Conservation (phyloP, 2,888 invertebrate genomes). For the Sclerodermus sp. region DNA sequence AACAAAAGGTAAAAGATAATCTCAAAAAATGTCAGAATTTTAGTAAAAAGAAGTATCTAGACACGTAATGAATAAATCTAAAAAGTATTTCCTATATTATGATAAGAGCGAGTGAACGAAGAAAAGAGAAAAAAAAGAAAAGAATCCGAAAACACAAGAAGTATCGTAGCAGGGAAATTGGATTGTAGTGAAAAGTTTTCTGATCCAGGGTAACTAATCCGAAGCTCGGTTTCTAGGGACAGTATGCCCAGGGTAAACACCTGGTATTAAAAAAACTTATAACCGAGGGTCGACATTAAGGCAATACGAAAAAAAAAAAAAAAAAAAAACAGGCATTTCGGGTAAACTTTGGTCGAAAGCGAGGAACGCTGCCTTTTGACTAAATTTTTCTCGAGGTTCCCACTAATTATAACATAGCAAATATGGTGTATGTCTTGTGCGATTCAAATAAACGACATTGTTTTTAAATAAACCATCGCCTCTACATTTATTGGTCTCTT, state of each 20-base stretch:
- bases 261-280: slow-evolving; percentile 33
- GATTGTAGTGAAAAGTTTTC: slow-evolving; percentile 50
- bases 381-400: slow-evolving; percentile 30
- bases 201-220: slow-evolving; percentile 55
- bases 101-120: slow-evolving; percentile 26
- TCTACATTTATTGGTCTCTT: no score
- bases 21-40: slow-evolving; percentile 38
- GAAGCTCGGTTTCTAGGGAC: slow-evolving; percentile 45
- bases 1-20: slow-evolving; percentile 35
- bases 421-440: slow-evolving; percentile 59
- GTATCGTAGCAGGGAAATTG: slow-evolving; percentile 47
- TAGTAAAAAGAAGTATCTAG: slow-evolving; percentile 39
- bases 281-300: slow-evolving; percentile 53
- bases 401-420: slow-evolving; percentile 55
- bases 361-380: slow-evolving; percentile 18
- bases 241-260: slow-evolving; percentile 20
- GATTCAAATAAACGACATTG: slow-evolving; percentile 58
- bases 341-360: slow-evolving; percentile 37
- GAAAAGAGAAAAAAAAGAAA: slow-evolving; percentile 8
- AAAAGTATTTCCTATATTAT: slow-evolving; percentile 46
- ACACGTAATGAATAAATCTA: slow-evolving; percentile 33
- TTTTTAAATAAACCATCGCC: slow-evolving; percentile 49
- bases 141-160: slow-evolving; percentile 17
- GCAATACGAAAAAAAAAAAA: slow-evolving; percentile 46
- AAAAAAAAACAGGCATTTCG: slow-evolving; percentile 31